These are phyloP conservation scores for Oryzias celebensis DNA, from an alignment of 2,113 vertebrate species.

Conservation along the genomic window DNA sequence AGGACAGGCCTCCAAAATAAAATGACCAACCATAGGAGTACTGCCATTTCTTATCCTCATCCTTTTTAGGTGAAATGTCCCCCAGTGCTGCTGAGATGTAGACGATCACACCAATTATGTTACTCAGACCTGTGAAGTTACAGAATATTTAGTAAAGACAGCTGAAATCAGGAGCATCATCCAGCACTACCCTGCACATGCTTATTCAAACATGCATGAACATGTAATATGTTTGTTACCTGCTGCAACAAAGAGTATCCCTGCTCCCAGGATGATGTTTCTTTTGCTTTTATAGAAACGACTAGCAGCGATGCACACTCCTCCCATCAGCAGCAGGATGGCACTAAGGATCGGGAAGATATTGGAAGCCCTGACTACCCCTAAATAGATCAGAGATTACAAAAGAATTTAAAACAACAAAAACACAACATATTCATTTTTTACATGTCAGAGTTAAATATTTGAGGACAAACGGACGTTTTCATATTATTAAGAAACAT, in stretches of 20 bases:
- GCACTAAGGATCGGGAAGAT: slow-evolving; percentile 97
- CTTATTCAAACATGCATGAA: background rate
- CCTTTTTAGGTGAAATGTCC: slow-evolving; percentile 89
- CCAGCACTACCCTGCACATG: background rate
- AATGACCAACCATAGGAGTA: slow-evolving; percentile 96
- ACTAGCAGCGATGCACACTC: slow-evolving; percentile 90
- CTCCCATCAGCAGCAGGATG: slow-evolving; percentile 90
- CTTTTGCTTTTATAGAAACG: slow-evolving; percentile 91
- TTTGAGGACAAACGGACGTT: too few relatives aligned
- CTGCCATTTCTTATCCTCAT: slow-evolving; percentile 92
- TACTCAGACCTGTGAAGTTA: slow-evolving; percentile 83
- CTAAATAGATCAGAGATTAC: slow-evolving; percentile 63
- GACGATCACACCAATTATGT: slow-evolving; percentile 94
- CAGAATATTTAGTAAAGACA: slow-evolving; percentile 20
- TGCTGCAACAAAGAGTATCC: slow-evolving; percentile 93
- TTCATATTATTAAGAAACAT: too few relatives aligned
- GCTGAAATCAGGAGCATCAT: background rate
- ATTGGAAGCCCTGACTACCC: slow-evolving; percentile 92
- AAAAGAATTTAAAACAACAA: background rate
- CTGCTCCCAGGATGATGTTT: slow-evolving; percentile 92
- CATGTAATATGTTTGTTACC: slow-evolving; percentile 71
- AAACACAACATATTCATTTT: background rate
- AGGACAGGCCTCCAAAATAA: slow-evolving; percentile 92
- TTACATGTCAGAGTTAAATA: background rate
- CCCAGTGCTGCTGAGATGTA: slow-evolving; percentile 92